phyloP scores from a whole-genome alignment of 2,797 vertebrate species.

The Neosilurus hyrtlii region DNA sequence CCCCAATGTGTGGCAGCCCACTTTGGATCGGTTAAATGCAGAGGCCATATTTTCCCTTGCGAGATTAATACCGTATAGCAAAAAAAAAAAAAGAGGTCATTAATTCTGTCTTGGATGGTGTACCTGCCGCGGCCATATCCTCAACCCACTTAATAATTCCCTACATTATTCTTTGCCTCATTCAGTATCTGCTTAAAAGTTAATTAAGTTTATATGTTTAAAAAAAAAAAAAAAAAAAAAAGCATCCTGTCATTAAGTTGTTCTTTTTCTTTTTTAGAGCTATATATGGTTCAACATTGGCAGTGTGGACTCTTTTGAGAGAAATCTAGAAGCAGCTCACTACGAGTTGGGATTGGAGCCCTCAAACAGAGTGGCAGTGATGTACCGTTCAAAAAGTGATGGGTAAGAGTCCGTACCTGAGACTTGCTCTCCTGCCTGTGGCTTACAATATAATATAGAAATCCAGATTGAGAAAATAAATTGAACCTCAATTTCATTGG shows the following conservation, averaged over 20 bases:
- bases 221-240: too few relatives aligned
- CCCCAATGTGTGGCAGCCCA: too few relatives aligned
- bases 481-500: neutral
- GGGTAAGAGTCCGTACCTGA: constrained; percentile 59
- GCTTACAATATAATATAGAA: neutral
- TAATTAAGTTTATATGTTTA: too few relatives aligned
- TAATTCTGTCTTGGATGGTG: too few relatives aligned
- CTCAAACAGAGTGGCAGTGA: constrained; percentile 56
- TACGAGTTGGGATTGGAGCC: constrained; percentile 68
- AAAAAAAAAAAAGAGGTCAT: too few relatives aligned
- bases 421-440: constrained; percentile 3
- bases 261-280: constrained; percentile 34
- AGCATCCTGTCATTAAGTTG: neutral
- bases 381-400: constrained; percentile 66
- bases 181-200: too few relatives aligned
- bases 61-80: too few relatives aligned
- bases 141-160: too few relatives aligned
- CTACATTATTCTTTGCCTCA: too few relatives aligned
- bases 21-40: too few relatives aligned
- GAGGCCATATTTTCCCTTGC: too few relatives aligned
- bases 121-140: too few relatives aligned
- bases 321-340: constrained; percentile 69
- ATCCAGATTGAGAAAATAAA: neutral
- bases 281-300: constrained; percentile 72
- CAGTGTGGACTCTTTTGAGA: constrained; percentile 72